These are phyloP conservation scores for Lasioglossum figueresi DNA, from an alignment of 2,888 invertebrate species.

Conservation along the genomic window DNA sequence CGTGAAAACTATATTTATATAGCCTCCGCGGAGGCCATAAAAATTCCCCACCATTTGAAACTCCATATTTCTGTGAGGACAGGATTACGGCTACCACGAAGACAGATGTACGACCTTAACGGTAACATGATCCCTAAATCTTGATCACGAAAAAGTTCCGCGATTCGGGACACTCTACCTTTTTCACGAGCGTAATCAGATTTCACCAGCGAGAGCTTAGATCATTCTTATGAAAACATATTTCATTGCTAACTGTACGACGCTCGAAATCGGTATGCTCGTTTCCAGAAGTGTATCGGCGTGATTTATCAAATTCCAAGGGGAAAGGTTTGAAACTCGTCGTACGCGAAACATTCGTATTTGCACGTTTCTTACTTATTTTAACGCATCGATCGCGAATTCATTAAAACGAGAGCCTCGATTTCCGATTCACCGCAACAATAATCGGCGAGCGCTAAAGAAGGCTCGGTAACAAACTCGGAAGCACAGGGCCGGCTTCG, in stretches of 20 bases:
- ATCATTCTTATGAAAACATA: not conserved
- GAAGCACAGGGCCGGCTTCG: conserved; percentile 10
- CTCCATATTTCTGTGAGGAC: not conserved
- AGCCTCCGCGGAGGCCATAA: not conserved
- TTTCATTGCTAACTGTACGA: conserved; percentile 4
- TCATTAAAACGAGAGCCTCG: not conserved
- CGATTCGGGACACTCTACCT: conserved; percentile 7
- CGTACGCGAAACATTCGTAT: not conserved
- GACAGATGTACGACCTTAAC: not conserved
- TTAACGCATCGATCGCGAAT: not conserved
- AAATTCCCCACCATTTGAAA: conserved; percentile 12
- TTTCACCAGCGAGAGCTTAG: not conserved
- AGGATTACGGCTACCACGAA: not conserved
- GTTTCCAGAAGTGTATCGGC: not conserved
- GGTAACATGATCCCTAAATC: conserved; percentile 19
- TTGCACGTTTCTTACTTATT: too few relatives aligned
- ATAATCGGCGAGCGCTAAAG: not conserved
- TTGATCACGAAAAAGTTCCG: conserved; percentile 14
- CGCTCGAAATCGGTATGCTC: not conserved
- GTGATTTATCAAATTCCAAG: not conserved
- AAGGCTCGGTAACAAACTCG: conserved; percentile 21
- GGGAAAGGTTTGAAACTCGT: not conserved
- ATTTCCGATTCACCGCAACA: not conserved
- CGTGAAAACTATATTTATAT: not conserved
- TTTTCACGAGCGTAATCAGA: conserved; percentile 4